Percentiles rank a stretch among this genome's conserved stretches.
Conservation (phyloP, 2,797 vertebrate species). For the Siniperca scherzeri region DNA sequence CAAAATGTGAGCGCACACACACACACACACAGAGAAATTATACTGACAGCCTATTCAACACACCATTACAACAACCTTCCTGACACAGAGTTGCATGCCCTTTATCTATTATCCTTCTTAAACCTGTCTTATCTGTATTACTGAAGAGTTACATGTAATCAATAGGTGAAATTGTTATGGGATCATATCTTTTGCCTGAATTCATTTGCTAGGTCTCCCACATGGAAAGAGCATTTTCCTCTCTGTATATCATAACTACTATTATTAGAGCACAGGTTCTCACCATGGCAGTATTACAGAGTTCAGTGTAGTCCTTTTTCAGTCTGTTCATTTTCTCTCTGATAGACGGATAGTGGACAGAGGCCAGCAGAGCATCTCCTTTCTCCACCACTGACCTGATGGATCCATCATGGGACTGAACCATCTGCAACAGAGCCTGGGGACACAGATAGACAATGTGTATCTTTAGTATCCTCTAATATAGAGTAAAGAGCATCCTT, state of each 20-base stretch:
- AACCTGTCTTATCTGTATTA: background rate
- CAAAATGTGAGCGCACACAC: constrained; percentile 2
- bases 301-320: constrained; percentile 89
- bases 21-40: constrained; percentile 4
- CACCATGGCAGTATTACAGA: constrained; percentile 89
- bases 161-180: background rate
- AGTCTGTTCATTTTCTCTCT: constrained; percentile 90
- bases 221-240: background rate
- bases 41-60: background rate
- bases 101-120: background rate
- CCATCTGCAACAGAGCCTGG: constrained; percentile 91
- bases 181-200: background rate
- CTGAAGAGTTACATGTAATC: background rate
- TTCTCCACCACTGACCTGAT: constrained; percentile 94
- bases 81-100: background rate
- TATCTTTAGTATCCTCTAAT: background rate
- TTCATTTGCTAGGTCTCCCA: background rate
- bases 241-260: background rate
- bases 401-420: constrained; percentile 92
- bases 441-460: constrained; percentile 27
- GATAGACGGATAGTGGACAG: constrained; percentile 88
- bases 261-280: constrained; percentile 46
- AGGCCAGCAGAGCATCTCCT: constrained; percentile 88
- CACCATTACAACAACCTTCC: background rate
- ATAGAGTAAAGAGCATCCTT: background rate